These are phyloP conservation scores for Diadophis punctatus DNA, from an alignment of 2,113 vertebrate species.

Conservation along the genomic window DNA sequence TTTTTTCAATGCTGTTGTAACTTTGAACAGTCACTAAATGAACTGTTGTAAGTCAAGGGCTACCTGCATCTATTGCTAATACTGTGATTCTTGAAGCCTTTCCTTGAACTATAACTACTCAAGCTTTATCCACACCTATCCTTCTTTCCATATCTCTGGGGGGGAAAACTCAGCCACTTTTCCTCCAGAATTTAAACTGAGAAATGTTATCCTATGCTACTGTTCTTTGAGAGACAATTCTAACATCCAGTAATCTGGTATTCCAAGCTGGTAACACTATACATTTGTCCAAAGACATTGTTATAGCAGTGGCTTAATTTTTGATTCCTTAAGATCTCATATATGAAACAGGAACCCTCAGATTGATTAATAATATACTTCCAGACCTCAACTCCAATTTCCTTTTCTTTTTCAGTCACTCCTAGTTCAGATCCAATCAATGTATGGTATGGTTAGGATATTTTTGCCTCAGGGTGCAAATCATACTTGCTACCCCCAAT, in stretches of 20 bases:
- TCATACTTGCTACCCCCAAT: background rate
- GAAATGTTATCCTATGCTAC: background rate
- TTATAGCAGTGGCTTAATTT: background rate
- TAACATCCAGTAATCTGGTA: background rate
- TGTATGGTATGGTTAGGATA: background rate
- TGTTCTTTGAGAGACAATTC: background rate
- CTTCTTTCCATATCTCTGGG: background rate
- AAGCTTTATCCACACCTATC: background rate
- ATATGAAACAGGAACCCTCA: background rate
- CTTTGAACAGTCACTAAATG: no score
- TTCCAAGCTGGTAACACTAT: background rate
- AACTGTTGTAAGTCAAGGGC: no score
- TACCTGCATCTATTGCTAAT: background rate
- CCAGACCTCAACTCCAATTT: background rate
- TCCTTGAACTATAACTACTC: background rate
- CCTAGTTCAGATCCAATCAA: background rate
- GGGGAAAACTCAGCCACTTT: background rate
- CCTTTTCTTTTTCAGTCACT: background rate
- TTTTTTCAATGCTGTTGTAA: no score
- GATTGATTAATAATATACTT: background rate
- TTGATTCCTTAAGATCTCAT: background rate
- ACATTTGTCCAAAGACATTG: background rate
- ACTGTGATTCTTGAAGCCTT: background rate
- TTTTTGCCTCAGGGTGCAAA: background rate
- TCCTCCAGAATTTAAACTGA: background rate